phyloP scores from a whole-genome alignment of 2,113 vertebrate species.

The Gymnarchus niloticus region DNA sequence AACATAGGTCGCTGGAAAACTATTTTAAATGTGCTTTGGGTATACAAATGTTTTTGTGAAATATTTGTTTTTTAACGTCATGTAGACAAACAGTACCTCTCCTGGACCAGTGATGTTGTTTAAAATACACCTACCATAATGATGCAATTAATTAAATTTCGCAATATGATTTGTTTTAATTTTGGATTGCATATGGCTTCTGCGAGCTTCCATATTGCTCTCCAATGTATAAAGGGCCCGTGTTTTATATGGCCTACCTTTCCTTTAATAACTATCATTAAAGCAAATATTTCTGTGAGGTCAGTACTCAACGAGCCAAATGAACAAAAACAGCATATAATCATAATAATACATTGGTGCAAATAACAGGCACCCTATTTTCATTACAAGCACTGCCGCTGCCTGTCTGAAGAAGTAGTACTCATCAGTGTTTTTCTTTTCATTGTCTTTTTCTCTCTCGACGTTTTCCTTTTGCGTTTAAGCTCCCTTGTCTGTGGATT shows the following conservation, averaged over 20 bases:
- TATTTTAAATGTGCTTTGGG: background rate
- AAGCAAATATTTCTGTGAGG: constrained; percentile 8
- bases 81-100: background rate
- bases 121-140: background rate
- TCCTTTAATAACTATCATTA: constrained; percentile 6
- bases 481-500: background rate
- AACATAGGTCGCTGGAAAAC: background rate
- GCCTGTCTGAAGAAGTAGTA: background rate
- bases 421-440: background rate
- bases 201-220: background rate
- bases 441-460: background rate
- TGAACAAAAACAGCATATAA: constrained; percentile 1
- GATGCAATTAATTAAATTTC: background rate
- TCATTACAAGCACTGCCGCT: background rate
- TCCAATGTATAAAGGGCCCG: background rate
- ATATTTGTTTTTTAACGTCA: background rate
- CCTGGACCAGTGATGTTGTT: background rate
- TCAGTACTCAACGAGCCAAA: background rate
- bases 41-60: background rate
- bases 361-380: constrained; percentile 6
- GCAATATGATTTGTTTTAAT: background rate
- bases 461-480: background rate
- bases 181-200: background rate
- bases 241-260: background rate
- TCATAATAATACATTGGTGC: background rate